These are phyloP conservation scores for Lacerta bilineata DNA, from an alignment of 2,797 vertebrate species.

Conservation along the genomic window DNA sequence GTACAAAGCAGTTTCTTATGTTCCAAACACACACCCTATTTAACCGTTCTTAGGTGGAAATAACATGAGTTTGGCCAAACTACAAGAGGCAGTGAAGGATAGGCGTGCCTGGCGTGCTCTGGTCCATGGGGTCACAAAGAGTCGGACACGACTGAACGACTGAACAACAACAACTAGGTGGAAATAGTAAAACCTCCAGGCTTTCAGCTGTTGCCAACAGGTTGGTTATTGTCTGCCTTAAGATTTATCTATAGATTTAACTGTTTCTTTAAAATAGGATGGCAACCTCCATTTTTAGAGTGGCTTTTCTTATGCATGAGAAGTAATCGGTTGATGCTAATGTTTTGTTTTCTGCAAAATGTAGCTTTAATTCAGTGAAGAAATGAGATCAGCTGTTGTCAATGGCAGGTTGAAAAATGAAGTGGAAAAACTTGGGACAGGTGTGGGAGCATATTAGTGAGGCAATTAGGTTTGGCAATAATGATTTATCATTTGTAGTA, in stretches of 20 bases:
- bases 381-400: constrained; percentile 60
- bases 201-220: not conserved
- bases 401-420: constrained; percentile 70
- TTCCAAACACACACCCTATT: not conserved
- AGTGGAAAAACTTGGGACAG: constrained; percentile 68
- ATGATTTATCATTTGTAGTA: constrained; percentile 75
- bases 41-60: not conserved
- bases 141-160: too few species aligned
- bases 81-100: too few species aligned
- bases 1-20: not conserved
- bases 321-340: not conserved
- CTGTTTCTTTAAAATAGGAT: constrained; percentile 5
- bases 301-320: not conserved
- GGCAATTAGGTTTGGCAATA: constrained; percentile 78
- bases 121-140: too few species aligned
- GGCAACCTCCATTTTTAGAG: not conserved
- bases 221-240: not conserved
- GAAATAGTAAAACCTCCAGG: not conserved
- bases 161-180: not conserved
- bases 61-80: too few species aligned
- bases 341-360: constrained; percentile 20
- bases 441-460: constrained; percentile 76
- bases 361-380: constrained; percentile 45
- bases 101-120: too few species aligned
- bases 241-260: not conserved